A percentile compares a stretch with the other conserved stretches of the same genome.
These are phyloP conservation scores for Alviniconcha marisindica DNA, from an alignment of 1,140 invertebrate genomes.

Conservation along the genomic window DNA sequence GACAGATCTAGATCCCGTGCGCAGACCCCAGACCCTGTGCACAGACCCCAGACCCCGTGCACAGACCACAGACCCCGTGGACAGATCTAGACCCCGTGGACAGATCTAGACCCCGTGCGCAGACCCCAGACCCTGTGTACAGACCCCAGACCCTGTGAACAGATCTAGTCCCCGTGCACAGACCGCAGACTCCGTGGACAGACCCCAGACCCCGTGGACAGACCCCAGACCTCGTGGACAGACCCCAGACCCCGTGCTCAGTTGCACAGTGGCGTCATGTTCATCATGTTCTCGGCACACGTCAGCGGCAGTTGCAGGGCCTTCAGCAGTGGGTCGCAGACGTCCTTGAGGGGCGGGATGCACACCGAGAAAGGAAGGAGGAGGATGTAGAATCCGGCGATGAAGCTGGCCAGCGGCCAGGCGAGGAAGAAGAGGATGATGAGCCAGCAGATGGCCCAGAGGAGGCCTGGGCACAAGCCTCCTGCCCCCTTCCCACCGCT, in stretches of 20 bases:
- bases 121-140: background rate
- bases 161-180: background rate
- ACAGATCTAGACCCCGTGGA: no score
- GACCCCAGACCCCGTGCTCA: background rate
- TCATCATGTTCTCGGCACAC: constrained; percentile 72
- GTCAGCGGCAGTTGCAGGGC: constrained; percentile 66
- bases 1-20: no score
- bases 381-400: constrained; percentile 71
- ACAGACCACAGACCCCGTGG: no score
- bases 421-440: constrained; percentile 68
- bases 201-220: background rate
- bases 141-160: background rate
- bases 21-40: no score
- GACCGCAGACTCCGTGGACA: background rate
- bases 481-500: constrained; percentile 36
- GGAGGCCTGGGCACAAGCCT: constrained; percentile 63
- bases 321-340: constrained; percentile 66
- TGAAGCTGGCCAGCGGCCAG: constrained; percentile 71
- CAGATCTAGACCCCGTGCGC: no score
- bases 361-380: constrained; percentile 72
- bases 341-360: constrained; percentile 64
- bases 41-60: no score
- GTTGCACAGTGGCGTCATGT: constrained; percentile 66
- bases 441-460: constrained; percentile 72
- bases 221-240: background rate